These are phyloP conservation scores for Cavia porcellus DNA, from an alignment of 2,113 vertebrate species.

Conservation along the genomic window DNA sequence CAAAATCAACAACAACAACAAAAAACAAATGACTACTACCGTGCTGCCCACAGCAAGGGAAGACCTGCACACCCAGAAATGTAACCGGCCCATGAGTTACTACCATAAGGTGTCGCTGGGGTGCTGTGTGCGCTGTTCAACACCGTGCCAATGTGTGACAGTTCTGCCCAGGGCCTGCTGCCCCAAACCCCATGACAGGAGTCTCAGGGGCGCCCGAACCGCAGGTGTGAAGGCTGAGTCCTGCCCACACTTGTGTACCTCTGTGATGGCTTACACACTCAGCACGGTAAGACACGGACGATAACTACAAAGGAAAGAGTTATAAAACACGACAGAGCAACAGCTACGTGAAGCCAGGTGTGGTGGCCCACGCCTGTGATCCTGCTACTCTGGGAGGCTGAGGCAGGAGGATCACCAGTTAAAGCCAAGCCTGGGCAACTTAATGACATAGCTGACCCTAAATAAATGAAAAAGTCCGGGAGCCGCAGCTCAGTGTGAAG, in stretches of 20 bases:
- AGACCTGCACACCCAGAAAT: background rate
- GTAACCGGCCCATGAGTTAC: background rate
- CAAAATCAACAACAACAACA: background rate
- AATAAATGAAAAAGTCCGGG: background rate
- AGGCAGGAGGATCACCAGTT: background rate
- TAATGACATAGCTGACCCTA: background rate
- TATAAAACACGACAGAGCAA: background rate
- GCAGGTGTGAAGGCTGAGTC: background rate
- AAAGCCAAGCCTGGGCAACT: background rate
- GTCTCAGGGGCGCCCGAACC: no score
- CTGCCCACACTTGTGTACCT: background rate
- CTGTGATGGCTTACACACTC: no score
- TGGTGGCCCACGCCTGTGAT: background rate
- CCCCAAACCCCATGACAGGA: background rate
- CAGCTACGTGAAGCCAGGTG: background rate
- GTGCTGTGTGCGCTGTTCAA: background rate
- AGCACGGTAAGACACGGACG: background rate
- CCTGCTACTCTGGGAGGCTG: background rate
- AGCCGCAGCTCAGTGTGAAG: background rate
- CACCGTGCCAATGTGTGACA: background rate
- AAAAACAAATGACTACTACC: background rate
- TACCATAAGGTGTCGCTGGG: no score
- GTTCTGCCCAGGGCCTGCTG: background rate
- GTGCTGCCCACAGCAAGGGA: background rate
- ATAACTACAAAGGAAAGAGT: background rate